Base-by-base conservation (phyloP, 2,888 invertebrate species). In the Erynnis tages region DNA sequence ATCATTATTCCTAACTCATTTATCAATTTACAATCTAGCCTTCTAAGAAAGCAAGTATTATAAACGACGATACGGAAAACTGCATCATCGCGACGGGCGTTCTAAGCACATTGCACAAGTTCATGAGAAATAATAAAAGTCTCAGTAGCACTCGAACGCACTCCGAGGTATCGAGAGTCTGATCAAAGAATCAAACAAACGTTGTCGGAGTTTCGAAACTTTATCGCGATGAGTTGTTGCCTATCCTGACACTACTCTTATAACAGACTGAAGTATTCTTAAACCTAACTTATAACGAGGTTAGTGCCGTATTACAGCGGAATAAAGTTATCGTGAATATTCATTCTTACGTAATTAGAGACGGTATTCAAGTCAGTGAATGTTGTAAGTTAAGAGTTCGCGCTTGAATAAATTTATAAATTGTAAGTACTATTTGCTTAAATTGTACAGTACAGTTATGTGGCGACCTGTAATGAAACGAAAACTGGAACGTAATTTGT, bases 121-220 rank as follows among this genome's bases (percentile, higher is more conserved):
- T 67, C 63, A 69, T 71, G 68, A 73, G 71, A 73, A 79, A 81
- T 79, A 84, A 83, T 81, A 84, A 79, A 82, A 81, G 82, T 79
- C 82, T 81, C 74, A 71, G 69, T 64, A 60, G 66, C 70, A 69
- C 74, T 74, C 71, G 63, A 73, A 60, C 67, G 61, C 61, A 61
- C 62, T 59, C 59, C 61, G 60, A 61, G 70, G 73, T 78, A 79
- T 78, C 76, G 71, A 55, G 65, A 57, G 59, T 50, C 29, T 64
- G 73, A 73, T 71, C 70, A 73, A 77, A 71, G 76, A 82, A 81
- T 79, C 77, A 79, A 81, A 82, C 78, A 79, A 77, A 78, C 79
- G 61, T 65, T 61, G 67, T 54, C 53, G 54, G 80, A 85, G 66
- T 82, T 83, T 71, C 63, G 69, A 72, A 82, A 75, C 77, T 80